A percentile compares a stretch with the other conserved stretches of the same genome.
These are phyloP conservation scores for Venustoraphidia nigricollis DNA, from an alignment of 2,888 invertebrate genomes.

Conservation along the genomic window DNA sequence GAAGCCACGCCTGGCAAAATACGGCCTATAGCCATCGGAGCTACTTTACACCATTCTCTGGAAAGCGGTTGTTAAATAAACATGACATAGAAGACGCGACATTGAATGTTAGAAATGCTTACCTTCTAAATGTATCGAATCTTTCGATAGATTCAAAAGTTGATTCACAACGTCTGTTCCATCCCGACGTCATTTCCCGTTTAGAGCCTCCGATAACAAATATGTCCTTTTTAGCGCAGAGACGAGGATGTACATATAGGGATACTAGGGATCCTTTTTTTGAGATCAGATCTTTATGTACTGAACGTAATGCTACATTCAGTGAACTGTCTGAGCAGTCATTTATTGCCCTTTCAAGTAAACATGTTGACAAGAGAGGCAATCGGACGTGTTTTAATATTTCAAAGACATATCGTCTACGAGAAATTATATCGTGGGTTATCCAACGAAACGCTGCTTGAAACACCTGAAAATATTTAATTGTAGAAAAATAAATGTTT, in stretches of 20 bases:
- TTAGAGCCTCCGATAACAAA: slow-evolving; percentile 81
- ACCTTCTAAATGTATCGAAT: slow-evolving; percentile 64
- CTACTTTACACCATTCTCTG: slow-evolving; percentile 67
- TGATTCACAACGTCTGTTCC: slow-evolving; percentile 62
- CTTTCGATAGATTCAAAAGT: slow-evolving; percentile 71
- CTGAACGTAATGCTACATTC: slow-evolving; percentile 63
- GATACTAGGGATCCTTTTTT: slow-evolving; percentile 65
- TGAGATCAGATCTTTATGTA: slow-evolving; percentile 59
- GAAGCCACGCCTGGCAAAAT: slow-evolving; percentile 79
- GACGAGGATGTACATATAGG: slow-evolving; percentile 59
- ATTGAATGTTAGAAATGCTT: slow-evolving; percentile 8
- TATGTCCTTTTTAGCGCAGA: slow-evolving; percentile 74
- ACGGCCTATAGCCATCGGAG: slow-evolving; percentile 69
- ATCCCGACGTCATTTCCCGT: slow-evolving; percentile 55
- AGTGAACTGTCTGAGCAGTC: slow-evolving; percentile 69
- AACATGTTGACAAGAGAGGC: slow-evolving; percentile 65
- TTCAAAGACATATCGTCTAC: slow-evolving; percentile 75
- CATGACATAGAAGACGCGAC: background rate
- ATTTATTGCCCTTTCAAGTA: slow-evolving; percentile 60
- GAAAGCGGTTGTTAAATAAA: slow-evolving; percentile 5
- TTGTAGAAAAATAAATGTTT: background rate
- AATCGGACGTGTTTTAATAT: slow-evolving; percentile 68
- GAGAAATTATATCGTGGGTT: slow-evolving; percentile 57
- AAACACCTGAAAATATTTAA: slow-evolving; percentile 41
- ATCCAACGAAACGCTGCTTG: slow-evolving; percentile 81